phyloP scores from a whole-genome alignment of 2,797 vertebrate species.

The Mionectes olivaceus region DNA sequence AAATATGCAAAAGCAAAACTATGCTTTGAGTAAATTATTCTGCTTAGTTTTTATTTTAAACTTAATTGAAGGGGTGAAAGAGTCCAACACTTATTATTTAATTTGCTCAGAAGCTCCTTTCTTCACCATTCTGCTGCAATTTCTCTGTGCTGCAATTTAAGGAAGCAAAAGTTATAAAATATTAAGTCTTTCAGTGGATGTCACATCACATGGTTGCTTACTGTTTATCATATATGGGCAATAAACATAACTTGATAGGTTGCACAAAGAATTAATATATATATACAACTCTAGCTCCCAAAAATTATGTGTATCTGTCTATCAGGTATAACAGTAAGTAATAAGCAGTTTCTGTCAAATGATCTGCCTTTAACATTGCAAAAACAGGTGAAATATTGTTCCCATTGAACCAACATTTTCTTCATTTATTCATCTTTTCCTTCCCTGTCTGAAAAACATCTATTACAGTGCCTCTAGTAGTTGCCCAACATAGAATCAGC shows the following conservation, averaged over 20 bases:
- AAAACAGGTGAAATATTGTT: not conserved
- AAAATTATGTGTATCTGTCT: not conserved
- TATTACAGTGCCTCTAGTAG: not conserved
- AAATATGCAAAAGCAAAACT: not conserved
- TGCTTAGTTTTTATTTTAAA: not conserved
- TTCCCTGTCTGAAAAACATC: not conserved
- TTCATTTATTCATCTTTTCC: not conserved
- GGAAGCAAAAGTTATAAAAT: not conserved
- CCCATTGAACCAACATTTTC: not conserved
- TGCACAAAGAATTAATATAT: not conserved
- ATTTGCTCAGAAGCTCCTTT: not conserved
- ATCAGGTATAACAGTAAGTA: not conserved
- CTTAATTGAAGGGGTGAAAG: not conserved
- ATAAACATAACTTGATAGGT: not conserved
- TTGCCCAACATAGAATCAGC: not conserved
- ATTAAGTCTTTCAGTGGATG: not conserved
- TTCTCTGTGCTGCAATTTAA: not conserved
- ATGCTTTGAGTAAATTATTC: not conserved
- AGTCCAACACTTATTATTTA: not conserved
- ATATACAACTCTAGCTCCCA: not conserved
- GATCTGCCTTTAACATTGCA: not conserved
- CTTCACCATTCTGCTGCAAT: not conserved
- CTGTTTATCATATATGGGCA: not conserved
- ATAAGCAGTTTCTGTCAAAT: not conserved
- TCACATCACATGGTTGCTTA: not conserved